phyloP scores from a whole-genome alignment of 2,888 invertebrate species.

The Drosophila algonquin region DNA sequence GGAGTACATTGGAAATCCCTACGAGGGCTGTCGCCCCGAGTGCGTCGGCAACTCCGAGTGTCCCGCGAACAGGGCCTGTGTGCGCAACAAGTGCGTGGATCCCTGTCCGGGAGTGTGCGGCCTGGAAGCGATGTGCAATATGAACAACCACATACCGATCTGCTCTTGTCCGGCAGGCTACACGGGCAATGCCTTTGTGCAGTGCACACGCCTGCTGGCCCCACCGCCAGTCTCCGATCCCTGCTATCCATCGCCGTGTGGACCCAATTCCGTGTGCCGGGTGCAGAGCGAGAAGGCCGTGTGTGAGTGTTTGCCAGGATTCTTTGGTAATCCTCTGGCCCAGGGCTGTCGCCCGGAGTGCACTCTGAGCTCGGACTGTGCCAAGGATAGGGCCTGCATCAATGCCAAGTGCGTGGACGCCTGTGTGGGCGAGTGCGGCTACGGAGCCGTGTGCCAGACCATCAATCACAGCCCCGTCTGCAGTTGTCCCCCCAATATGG shows the following conservation, averaged over 20 bases:
- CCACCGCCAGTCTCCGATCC: slow-evolving; percentile 84
- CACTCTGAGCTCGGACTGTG: slow-evolving; percentile 91
- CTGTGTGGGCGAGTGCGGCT: slow-evolving; percentile 91
- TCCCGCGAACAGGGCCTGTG: slow-evolving; percentile 91
- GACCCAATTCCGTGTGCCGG: slow-evolving; percentile 90
- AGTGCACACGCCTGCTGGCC: slow-evolving; percentile 83
- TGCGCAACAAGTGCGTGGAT: slow-evolving; percentile 91
- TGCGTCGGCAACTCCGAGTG: slow-evolving; percentile 95
- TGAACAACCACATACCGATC: slow-evolving; percentile 88
- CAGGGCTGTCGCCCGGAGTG: slow-evolving; percentile 93
- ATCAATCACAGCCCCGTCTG: slow-evolving; percentile 94
- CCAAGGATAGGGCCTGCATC: slow-evolving; percentile 89
- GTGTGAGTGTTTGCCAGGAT: slow-evolving; percentile 91
- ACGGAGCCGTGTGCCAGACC: slow-evolving; percentile 90
- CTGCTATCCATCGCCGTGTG: slow-evolving; percentile 91
- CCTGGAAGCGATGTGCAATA: slow-evolving; percentile 90
- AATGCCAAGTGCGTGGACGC: slow-evolving; percentile 92
- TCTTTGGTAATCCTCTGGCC: slow-evolving; percentile 88
- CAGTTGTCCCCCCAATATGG: slow-evolving; percentile 88
- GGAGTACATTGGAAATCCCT: slow-evolving; percentile 90
- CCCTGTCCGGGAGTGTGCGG: slow-evolving; percentile 94
- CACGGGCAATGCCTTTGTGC: slow-evolving; percentile 87
- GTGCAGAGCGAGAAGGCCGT: slow-evolving; percentile 85
- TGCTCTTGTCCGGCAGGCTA: slow-evolving; percentile 87
- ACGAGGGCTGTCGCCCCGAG: slow-evolving; percentile 91